Evolutionary conservation across 2,888 invertebrate species (phyloP), one percentile per base, ranked within the genome.

Genomic region (Ophonus ardosiacus): DNA sequence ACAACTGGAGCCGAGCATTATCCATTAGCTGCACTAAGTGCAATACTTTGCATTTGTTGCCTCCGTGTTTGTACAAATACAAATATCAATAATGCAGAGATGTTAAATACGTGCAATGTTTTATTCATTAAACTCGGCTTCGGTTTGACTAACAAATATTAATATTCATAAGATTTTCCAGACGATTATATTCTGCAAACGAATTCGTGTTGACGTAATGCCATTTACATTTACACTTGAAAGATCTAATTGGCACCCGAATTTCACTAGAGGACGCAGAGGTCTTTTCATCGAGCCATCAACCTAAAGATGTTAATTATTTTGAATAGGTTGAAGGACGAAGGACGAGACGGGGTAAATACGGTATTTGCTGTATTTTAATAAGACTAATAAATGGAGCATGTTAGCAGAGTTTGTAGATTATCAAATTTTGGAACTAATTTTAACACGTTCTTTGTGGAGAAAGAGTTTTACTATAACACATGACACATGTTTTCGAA

Each of bases 121-220:
- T 80, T 80, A 80, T 80, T 80, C 80, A 80, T 80, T 17, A n/a
- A 79, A 17, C 24, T 43, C 17, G 6, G 15, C 21, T 65, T 13
- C 13, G 40, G 68, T 63, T 63, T 24, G 24, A 7, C 21, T 24
- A 63, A 63, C 18, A 21, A 21, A 8, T 74, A 74, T 74, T 80
- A 80, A 80, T 80, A 80, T 80, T 80, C 80, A 80, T 80, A 80
- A 63, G 59, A 80, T 63, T 63, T 61, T 80, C 80, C 80, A 63
- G 61, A 10, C 61, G 43, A 63, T 80, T 61, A 61, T 80, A 80
- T 80, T 80, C 43, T 63, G 43, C 40, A 79, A 79, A 79, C 79
- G 38, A 79, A 63, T 61, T 63, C 80, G 40, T 63, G 43, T 63
- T 80, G 80, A 80, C 80, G 63, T 80, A 18, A 74, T 74, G 17